Evolutionary conservation across 1,140 invertebrate species (phyloP).

Genomic region (Battus philenor): DNA sequence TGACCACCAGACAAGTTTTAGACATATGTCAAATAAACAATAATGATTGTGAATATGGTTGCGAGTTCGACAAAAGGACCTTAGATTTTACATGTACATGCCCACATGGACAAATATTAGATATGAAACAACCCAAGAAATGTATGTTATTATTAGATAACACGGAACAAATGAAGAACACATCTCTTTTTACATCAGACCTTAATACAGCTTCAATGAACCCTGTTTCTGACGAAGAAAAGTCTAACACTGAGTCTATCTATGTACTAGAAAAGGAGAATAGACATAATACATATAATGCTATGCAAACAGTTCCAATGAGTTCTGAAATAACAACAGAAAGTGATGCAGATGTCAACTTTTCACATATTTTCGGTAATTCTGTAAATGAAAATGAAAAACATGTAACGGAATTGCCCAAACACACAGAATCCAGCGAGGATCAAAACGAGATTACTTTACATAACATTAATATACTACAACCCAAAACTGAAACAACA

Average conservation of each 20-base stretch:
- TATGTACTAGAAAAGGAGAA: constrained; percentile 25
- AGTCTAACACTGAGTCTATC: constrained; percentile 48
- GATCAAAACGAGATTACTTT: constrained; percentile 17
- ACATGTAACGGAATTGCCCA: constrained; percentile 27
- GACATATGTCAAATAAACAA: constrained; percentile 87
- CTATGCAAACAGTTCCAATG: constrained; percentile 41
- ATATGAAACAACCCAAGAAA: constrained; percentile 53
- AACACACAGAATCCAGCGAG: constrained; percentile 26
- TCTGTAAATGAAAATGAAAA: constrained; percentile 22
- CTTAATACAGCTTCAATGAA: constrained; percentile 29
- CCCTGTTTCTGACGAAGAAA: constrained; percentile 35
- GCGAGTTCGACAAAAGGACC: constrained; percentile 81
- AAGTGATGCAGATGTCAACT: constrained; percentile 42
- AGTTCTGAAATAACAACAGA: constrained; percentile 53
- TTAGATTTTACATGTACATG: constrained; percentile 84
- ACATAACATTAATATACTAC: constrained; percentile 23
- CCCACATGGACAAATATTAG: constrained; percentile 72
- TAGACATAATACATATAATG: constrained; percentile 35
- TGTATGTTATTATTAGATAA: constrained; percentile 40
- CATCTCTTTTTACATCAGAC: constrained; percentile 30
- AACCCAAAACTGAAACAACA: constrained; percentile 23
- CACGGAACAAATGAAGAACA: constrained; percentile 22
- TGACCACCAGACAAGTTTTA: constrained; percentile 72
- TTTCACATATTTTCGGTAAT: constrained; percentile 52
- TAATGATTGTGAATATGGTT: constrained; percentile 85